Conservation (phyloP, 2,113 vertebrate species). For the Phaethornis superciliosus region DNA sequence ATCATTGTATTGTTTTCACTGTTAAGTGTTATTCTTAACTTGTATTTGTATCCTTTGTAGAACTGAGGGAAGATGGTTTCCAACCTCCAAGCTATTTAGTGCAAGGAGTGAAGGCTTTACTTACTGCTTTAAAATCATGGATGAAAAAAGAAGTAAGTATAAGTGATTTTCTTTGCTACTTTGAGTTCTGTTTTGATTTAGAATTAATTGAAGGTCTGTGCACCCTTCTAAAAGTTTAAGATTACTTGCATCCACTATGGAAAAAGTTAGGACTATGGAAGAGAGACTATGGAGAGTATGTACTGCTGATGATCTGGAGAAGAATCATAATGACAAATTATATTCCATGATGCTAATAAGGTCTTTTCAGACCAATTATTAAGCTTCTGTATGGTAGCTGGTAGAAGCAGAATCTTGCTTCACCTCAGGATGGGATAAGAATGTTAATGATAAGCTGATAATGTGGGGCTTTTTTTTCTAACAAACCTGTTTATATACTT, state of each 20-base stretch:
- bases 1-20: neutral
- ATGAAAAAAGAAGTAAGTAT: slow-evolving; percentile 92
- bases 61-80: slow-evolving; percentile 92
- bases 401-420: neutral
- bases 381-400: neutral
- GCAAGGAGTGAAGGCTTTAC: slow-evolving; percentile 95
- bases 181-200: neutral
- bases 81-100: slow-evolving; percentile 89
- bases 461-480: neutral
- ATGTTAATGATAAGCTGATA: neutral
- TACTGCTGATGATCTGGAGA: neutral
- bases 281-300: neutral
- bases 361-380: neutral
- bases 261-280: neutral
- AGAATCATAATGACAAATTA: neutral
- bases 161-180: slow-evolving; percentile 22
- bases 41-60: slow-evolving; percentile 65
- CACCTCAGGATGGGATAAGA: neutral
- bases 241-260: neutral
- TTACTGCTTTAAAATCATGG: slow-evolving; percentile 92
- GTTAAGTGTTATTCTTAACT: neutral
- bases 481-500: neutral
- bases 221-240: neutral
- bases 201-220: neutral
- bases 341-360: neutral